Conservation (phyloP, 1,140 invertebrate species). For the Delia radicum region DNA sequence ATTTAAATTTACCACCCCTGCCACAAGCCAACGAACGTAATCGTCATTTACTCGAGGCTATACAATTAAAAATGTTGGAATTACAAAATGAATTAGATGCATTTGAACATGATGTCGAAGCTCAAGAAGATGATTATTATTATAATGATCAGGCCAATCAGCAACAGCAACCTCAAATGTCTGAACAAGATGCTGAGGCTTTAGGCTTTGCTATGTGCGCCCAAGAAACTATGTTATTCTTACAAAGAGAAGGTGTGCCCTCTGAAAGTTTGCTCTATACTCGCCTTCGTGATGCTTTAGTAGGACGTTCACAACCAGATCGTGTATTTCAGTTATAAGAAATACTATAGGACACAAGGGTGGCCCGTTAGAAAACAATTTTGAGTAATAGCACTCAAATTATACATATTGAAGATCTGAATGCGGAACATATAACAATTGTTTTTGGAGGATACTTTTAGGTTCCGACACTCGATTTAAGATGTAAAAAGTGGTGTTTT, state of each 20-base stretch:
- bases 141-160: background rate
- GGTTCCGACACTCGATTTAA: too few relatives aligned
- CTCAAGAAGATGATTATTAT: constrained; percentile 21
- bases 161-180: constrained; percentile 25
- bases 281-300: constrained; percentile 41
- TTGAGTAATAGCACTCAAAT: too few relatives aligned
- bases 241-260: constrained; percentile 46
- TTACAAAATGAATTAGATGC: constrained; percentile 45
- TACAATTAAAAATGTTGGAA: constrained; percentile 47
- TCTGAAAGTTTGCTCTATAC: constrained; percentile 46
- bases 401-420: too few relatives aligned
- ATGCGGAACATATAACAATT: too few relatives aligned
- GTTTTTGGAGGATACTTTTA: too few relatives aligned
- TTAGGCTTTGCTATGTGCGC: constrained; percentile 52
- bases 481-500: too few relatives aligned
- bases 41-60: constrained; percentile 43
- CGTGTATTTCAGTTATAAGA: constrained; percentile 25
- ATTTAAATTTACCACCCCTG: background rate
- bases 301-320: constrained; percentile 39
- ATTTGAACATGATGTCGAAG: constrained; percentile 47
- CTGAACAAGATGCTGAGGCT: constrained; percentile 39
- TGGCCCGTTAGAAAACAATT: too few relatives aligned
- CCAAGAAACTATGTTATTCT: constrained; percentile 45
- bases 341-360: too few relatives aligned
- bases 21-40: constrained; percentile 26